These are phyloP conservation scores for Euzetes globulus DNA, from an alignment of 2,888 invertebrate species.

Conservation along the genomic window DNA sequence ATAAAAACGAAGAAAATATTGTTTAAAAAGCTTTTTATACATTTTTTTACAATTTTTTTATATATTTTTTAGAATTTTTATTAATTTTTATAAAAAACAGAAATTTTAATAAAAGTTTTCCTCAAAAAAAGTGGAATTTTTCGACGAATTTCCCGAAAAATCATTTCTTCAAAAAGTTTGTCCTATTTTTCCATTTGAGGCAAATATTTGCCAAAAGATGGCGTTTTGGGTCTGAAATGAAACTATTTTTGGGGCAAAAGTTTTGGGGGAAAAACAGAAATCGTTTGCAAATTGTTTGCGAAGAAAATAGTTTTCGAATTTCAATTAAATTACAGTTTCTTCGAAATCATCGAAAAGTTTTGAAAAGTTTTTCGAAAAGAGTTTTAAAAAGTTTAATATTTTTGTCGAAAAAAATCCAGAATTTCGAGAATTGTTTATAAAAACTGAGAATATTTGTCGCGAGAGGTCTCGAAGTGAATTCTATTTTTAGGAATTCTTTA, in stretches of 20 bases:
- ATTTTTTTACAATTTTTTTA: conserved; percentile 4
- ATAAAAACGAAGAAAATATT: conserved; percentile 15
- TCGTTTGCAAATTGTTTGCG: too few species aligned
- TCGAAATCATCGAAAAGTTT: too few species aligned
- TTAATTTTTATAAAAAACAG: not conserved
- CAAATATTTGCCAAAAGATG: not conserved
- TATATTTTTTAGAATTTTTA: not conserved
- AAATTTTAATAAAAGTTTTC: too few species aligned
- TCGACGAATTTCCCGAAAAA: too few species aligned
- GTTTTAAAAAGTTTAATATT: too few species aligned
- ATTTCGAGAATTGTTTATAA: too few species aligned
- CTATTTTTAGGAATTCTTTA: conserved; percentile 1
- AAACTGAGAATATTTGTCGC: not conserved
- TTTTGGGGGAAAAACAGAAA: not conserved
- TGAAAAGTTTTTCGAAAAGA: not conserved
- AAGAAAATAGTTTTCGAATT: not conserved
- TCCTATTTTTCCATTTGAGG: too few species aligned
- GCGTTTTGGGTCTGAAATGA: not conserved
- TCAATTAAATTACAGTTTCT: not conserved
- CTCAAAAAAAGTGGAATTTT: too few species aligned
- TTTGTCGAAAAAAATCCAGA: too few species aligned
- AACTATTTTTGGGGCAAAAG: not conserved
- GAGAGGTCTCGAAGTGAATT: too few species aligned
- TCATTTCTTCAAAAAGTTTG: too few species aligned
- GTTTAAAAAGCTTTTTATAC: not conserved